Conservation (phyloP, 2,888 invertebrate genomes). For the Cephus sareptanus region DNA sequence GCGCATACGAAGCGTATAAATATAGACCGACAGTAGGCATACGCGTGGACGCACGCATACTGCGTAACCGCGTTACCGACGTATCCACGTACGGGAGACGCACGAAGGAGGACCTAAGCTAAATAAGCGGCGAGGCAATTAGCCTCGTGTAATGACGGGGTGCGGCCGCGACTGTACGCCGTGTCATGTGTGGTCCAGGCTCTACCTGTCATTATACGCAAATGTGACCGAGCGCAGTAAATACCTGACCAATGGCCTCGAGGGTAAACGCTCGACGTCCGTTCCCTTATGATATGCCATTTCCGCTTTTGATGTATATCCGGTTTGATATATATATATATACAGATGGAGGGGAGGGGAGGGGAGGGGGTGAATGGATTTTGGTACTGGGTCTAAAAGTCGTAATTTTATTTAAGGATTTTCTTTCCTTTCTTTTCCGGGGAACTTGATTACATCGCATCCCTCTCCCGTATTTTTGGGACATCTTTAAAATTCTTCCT, state of each 20-base stretch:
- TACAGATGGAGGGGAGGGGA: too few relatives aligned
- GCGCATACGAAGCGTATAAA: neutral
- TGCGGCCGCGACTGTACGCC: slow-evolving; percentile 23
- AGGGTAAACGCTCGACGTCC: slow-evolving; percentile 13
- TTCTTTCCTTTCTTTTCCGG: neutral
- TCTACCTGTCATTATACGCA: slow-evolving; percentile 35
- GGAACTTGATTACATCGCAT: neutral
- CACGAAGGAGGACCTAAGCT: slow-evolving; percentile 29
- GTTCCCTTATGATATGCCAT: slow-evolving; percentile 31
- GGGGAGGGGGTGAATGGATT: neutral
- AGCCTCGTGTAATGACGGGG: slow-evolving; percentile 39
- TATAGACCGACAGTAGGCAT: neutral
- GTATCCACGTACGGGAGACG: neutral
- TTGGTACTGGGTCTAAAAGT: neutral
- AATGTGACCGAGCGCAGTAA: slow-evolving; percentile 37
- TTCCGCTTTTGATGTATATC: slow-evolving; percentile 31
- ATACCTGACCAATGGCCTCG: slow-evolving; percentile 26
- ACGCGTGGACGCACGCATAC: neutral
- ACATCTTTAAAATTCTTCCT: slow-evolving; percentile 31
- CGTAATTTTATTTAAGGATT: neutral
- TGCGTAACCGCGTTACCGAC: neutral
- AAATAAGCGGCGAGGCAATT: slow-evolving; percentile 42
- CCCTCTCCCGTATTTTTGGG: neutral
- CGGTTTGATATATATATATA: neutral
- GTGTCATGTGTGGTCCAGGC: slow-evolving; percentile 37